Conservation (phyloP, 2,113 vertebrate species). For the Callionymus lyra region DNA sequence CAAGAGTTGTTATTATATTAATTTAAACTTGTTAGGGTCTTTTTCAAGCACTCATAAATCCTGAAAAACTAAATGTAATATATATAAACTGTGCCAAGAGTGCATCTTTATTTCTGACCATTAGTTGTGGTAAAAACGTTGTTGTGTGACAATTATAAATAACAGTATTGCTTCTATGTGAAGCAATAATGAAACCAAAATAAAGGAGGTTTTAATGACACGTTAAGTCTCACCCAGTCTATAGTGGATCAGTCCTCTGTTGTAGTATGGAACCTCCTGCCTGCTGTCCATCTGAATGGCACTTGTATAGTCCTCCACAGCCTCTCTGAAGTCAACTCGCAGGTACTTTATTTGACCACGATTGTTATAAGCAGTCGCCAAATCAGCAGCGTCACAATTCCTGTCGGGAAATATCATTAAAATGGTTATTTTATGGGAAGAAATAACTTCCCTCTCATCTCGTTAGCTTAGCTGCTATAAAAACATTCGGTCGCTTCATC, state of each 20-base stretch:
- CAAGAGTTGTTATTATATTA: too few relatives aligned
- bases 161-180: neutral
- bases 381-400: constrained; percentile 43
- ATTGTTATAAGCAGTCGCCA: constrained; percentile 82
- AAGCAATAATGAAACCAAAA: neutral
- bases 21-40: too few relatives aligned
- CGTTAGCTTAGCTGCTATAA: too few relatives aligned
- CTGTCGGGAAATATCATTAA: constrained; percentile 36
- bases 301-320: constrained; percentile 79
- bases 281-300: constrained; percentile 67
- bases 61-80: too few relatives aligned
- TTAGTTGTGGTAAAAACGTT: too few relatives aligned
- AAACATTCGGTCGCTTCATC: too few relatives aligned
- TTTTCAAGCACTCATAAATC: too few relatives aligned
- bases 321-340: constrained; percentile 85
- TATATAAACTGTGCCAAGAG: too few relatives aligned
- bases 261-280: constrained; percentile 86
- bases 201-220: too few relatives aligned
- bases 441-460: constrained; percentile 11
- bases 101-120: too few relatives aligned
- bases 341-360: constrained; percentile 86
- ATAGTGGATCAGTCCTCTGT: constrained; percentile 84
- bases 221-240: constrained; percentile 79
- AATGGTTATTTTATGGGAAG: too few relatives aligned
- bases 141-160: too few relatives aligned